Evolutionary conservation across 2,797 vertebrate genomes (phyloP).

Genomic region (Dermochelys coriacea): DNA sequence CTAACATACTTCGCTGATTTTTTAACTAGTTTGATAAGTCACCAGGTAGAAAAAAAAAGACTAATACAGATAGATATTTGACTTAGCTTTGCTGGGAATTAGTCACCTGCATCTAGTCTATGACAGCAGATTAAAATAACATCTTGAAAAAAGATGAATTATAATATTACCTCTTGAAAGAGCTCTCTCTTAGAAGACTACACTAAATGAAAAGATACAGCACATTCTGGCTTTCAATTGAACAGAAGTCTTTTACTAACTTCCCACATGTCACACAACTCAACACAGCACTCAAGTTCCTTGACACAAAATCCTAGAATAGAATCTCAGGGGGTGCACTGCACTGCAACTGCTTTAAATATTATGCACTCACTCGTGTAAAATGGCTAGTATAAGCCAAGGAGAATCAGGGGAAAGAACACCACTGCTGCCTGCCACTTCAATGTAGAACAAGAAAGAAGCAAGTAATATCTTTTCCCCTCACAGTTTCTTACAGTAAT

Average conservation of each 20-base stretch:
- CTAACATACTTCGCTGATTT: not conserved
- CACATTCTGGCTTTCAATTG: not conserved
- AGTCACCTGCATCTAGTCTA: not conserved
- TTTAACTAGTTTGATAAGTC: not conserved
- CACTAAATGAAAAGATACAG: not conserved
- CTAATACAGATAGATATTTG: not conserved
- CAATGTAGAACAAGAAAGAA: not conserved
- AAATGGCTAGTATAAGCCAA: not conserved
- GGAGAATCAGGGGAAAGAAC: not conserved
- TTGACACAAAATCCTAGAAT: not conserved
- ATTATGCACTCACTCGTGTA: not conserved
- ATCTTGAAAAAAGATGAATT: not conserved
- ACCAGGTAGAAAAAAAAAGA: accelerated
- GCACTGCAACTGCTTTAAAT: not conserved
- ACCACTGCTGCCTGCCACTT: not conserved
- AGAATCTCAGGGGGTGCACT: not conserved
- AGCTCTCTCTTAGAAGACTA: not conserved
- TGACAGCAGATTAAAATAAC: not conserved
- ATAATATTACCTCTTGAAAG: accelerated
- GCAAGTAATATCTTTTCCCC: not conserved
- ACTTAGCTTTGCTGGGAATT: not conserved
- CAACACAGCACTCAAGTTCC: conserved; percentile 1
- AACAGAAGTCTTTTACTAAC: not conserved
- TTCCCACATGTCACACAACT: not conserved
- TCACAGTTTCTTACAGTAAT: not conserved